phyloP scores from a whole-genome alignment of 2,113 vertebrate genomes.

The Phocoena sinus region DNA sequence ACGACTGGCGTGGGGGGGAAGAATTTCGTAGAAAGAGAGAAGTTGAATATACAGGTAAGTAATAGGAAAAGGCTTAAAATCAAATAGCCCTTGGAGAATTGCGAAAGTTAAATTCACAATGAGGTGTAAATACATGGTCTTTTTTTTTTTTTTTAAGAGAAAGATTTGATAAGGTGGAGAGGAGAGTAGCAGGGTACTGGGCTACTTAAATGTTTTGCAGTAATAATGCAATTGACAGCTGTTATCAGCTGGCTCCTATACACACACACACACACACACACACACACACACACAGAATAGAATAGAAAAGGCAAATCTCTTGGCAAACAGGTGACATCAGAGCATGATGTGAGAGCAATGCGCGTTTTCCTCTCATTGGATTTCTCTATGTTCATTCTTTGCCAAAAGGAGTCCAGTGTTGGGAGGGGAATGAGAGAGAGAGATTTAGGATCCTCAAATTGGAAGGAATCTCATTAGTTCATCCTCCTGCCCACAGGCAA shows the following conservation, averaged over 20 bases:
- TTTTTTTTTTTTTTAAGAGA: background rate
- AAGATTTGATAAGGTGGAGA: conserved; percentile 31
- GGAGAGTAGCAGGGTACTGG: background rate
- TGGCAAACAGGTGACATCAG: conserved; percentile 40
- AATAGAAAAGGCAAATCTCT: background rate
- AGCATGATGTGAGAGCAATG: background rate
- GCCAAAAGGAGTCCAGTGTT: background rate
- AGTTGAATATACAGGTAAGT: conserved; percentile 26
- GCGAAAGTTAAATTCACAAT: conserved; percentile 41
- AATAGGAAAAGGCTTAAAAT: conserved; percentile 43
- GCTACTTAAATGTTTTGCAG: conserved; percentile 48
- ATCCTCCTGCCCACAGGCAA: background rate
- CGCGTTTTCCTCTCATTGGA: background rate
- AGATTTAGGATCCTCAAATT: conserved; percentile 12
- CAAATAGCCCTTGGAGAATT: conserved; percentile 28
- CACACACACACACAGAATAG: background rate
- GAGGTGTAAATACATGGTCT: background rate
- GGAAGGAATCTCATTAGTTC: conserved; percentile 22
- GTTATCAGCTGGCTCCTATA: background rate
- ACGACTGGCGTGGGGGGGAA: background rate
- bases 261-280: background rate
- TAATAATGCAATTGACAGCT: conserved; percentile 49
- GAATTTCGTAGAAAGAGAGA: conserved; percentile 15
- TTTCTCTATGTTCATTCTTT: conserved; percentile 2
- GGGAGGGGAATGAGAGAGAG: background rate